Conservation (phyloP, 1,140 invertebrate genomes). For the Drosophila tristis region DNA sequence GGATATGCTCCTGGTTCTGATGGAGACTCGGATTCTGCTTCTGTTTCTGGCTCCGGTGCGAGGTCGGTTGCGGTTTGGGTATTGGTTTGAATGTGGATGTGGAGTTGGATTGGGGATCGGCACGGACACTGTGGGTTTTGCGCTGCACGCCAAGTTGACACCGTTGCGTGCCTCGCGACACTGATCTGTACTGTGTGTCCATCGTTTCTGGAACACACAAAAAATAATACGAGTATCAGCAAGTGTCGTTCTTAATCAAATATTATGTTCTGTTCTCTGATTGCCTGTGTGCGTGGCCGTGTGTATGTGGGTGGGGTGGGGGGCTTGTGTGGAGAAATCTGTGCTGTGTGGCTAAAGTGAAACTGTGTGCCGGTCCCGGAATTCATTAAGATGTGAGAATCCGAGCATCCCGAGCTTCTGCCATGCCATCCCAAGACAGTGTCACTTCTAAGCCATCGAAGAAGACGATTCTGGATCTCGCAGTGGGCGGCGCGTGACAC, state of each 20-base stretch:
- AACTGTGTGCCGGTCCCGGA: neutral
- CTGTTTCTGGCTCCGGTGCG: too few relatives aligned
- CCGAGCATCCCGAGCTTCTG: too few relatives aligned
- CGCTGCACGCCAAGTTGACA: conserved; percentile 59
- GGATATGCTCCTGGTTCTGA: conserved; percentile 8
- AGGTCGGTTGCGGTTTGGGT: neutral
- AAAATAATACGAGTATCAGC: conserved; percentile 47
- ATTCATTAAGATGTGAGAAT: neutral
- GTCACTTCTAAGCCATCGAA: conserved; percentile 9
- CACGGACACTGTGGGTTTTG: conserved; percentile 29
- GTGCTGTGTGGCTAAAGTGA: conserved; percentile 9
- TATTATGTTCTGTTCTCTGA: conserved; percentile 24
- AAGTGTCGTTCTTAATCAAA: conserved; percentile 74
- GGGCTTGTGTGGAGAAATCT: conserved; percentile 24
- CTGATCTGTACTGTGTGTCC: conserved; percentile 59
- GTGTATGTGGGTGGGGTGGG: too few relatives aligned
- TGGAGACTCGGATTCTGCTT: too few relatives aligned
- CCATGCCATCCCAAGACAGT: conserved; percentile 4
- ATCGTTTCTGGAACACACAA: conserved; percentile 5
- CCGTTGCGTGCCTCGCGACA: conserved; percentile 59
- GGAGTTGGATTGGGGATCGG: neutral
- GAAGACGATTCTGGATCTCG: conserved; percentile 15
- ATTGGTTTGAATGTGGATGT: neutral
- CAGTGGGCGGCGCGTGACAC: conserved; percentile 60
- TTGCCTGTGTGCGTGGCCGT: too few relatives aligned